Evolutionary conservation across 2,797 vertebrate species (phyloP).

Genomic region (Amazona ochrocephala): DNA sequence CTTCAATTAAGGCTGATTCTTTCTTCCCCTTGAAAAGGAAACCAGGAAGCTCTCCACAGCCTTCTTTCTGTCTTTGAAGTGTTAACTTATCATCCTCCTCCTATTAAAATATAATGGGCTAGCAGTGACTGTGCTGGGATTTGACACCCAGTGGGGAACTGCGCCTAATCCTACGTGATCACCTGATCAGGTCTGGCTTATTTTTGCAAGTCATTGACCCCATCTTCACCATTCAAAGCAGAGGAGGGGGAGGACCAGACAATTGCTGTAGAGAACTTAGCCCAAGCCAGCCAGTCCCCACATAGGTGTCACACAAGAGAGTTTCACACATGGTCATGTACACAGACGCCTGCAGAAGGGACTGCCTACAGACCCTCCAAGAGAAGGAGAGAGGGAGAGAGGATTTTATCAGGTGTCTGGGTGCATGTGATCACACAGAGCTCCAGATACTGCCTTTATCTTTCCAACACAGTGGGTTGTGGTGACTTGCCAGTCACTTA

Average conservation of each 20-base stretch:
- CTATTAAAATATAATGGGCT: slow-evolving; percentile 72
- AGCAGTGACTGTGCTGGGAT: slow-evolving; percentile 63
- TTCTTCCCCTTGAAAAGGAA: slow-evolving; percentile 27
- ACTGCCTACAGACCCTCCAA: not conserved
- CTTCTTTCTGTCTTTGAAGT: slow-evolving; percentile 51
- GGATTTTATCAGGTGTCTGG: slow-evolving; percentile 61
- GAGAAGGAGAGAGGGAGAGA: not conserved
- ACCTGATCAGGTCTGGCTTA: not conserved
- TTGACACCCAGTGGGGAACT: slow-evolving; percentile 59
- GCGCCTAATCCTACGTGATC: slow-evolving; percentile 58
- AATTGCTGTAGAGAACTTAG: not conserved
- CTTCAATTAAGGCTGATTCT: slow-evolving; percentile 55
- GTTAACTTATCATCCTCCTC: slow-evolving; percentile 36
- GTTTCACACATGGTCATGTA: not conserved
- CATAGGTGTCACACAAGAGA: not conserved
- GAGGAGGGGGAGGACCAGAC: not conserved
- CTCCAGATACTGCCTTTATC: slow-evolving; percentile 29
- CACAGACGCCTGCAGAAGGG: not conserved
- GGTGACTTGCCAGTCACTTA: not conserved
- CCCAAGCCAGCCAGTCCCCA: not conserved
- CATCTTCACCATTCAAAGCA: slow-evolving; percentile 28
- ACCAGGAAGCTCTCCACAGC: slow-evolving; percentile 32
- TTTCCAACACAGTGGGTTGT: not conserved
- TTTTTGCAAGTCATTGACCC: slow-evolving; percentile 27
- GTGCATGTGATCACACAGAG: slow-evolving; percentile 41